Evolutionary conservation across 2,888 invertebrate genomes (phyloP).

Genomic region (Boloria euphrosyne): DNA sequence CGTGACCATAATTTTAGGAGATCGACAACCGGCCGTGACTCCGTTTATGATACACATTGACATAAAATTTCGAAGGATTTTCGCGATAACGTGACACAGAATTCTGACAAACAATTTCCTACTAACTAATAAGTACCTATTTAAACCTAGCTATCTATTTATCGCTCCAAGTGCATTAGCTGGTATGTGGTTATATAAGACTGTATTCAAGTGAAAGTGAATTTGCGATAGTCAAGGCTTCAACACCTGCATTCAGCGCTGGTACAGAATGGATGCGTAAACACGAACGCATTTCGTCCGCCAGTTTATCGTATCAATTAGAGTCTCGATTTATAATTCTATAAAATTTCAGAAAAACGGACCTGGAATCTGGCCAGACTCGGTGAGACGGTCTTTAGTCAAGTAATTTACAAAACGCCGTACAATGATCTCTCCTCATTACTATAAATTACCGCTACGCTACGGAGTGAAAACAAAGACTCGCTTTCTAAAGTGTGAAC

Average conservation of each 20-base stretch:
- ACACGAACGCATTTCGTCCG: conserved; percentile 35
- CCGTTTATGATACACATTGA: conserved; percentile 62
- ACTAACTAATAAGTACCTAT: conserved; percentile 29
- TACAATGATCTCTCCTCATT: conserved; percentile 73
- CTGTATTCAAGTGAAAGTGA: conserved; percentile 55
- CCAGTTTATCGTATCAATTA: conserved; percentile 34
- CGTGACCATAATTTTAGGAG: conserved; percentile 76
- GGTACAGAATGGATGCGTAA: conserved; percentile 40
- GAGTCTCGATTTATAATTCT: conserved; percentile 39
- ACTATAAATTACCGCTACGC: conserved; percentile 67
- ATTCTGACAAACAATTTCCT: conserved; percentile 47
- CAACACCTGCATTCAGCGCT: conserved; percentile 43
- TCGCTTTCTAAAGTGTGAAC: conserved; percentile 74
- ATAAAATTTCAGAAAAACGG: conserved; percentile 45
- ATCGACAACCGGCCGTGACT: conserved; percentile 80
- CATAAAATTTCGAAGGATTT: conserved; percentile 69
- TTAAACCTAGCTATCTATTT: conserved; percentile 33
- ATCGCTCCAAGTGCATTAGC: conserved; percentile 7
- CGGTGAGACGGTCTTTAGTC: conserved; percentile 53
- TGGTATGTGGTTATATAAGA: conserved; percentile 24
- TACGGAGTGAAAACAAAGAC: conserved; percentile 75
- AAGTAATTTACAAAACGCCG: conserved; percentile 65
- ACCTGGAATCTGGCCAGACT: conserved; percentile 61
- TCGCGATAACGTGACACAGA: conserved; percentile 69
- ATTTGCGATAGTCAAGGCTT: conserved; percentile 62